Evolutionary conservation across 2,797 vertebrate genomes (phyloP).

Genomic region (Semotilus atromaculatus): DNA sequence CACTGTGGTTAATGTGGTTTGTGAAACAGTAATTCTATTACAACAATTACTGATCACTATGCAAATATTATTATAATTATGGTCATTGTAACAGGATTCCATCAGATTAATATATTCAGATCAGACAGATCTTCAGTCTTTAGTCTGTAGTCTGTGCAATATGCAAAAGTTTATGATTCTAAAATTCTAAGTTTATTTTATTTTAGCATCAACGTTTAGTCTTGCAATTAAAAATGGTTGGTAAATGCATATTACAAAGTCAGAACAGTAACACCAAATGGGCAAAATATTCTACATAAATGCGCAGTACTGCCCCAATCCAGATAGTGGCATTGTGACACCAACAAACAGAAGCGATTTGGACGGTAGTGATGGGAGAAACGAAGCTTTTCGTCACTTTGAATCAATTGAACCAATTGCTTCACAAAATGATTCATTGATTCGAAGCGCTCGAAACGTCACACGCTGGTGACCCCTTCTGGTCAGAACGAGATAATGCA

Average conservation of each 20-base stretch:
- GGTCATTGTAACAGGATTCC: not conserved
- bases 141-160: not conserved
- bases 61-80: not conserved
- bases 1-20: not conserved
- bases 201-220: not conserved
- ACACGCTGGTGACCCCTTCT: not conserved
- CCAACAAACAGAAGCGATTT: not conserved
- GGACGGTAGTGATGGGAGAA: not conserved
- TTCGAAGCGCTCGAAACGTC: not conserved
- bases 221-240: not conserved
- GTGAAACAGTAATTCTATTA: not conserved
- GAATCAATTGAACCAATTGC: not conserved
- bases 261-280: not conserved
- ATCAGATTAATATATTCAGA: not conserved
- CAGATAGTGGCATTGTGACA: conserved; percentile 5
- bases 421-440: not conserved
- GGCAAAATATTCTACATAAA: not conserved
- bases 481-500: not conserved
- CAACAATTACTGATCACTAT: not conserved
- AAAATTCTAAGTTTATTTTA: not conserved
- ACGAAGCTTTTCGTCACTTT: not conserved
- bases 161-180: not conserved
- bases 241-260: not conserved
- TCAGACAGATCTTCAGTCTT: not conserved
- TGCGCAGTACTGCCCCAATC: not conserved